These are phyloP conservation scores for Pimephales promelas DNA, from an alignment of 2,113 vertebrate genomes.

Conservation along the genomic window DNA sequence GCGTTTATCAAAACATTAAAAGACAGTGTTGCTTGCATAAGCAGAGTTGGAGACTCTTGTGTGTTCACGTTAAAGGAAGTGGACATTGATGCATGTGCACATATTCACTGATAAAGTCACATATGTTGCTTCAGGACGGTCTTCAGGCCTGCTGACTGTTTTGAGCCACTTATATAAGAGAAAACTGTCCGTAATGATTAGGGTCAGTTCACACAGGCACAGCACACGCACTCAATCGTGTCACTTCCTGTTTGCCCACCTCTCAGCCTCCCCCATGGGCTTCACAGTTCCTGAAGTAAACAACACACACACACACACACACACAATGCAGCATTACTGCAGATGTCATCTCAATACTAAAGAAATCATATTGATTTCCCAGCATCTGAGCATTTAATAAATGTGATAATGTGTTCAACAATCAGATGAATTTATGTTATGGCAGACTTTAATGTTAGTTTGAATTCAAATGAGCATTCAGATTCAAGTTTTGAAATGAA, in stretches of 20 bases:
- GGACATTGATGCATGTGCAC: slow-evolving; percentile 15
- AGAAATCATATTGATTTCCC: neutral
- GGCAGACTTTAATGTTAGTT: neutral
- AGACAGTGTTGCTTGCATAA: neutral
- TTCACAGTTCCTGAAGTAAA: slow-evolving; percentile 33
- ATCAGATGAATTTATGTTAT: neutral
- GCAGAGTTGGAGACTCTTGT: neutral
- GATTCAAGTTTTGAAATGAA: neutral
- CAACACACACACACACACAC: slow-evolving; percentile 11
- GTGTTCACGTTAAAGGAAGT: no score
- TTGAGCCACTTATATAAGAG: slow-evolving; percentile 48
- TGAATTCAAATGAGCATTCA: neutral
- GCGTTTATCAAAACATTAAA: slow-evolving; percentile 3
- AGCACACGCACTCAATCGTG: slow-evolving; percentile 30
- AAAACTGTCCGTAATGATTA: slow-evolving; percentile 53
- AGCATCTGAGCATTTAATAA: neutral
- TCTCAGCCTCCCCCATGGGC: slow-evolving; percentile 19
- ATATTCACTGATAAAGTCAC: neutral
- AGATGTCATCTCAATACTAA: neutral
- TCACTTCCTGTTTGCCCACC: slow-evolving; percentile 48
- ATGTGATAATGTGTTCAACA: neutral
- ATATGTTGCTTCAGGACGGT: slow-evolving; percentile 39
- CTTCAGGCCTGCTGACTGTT: slow-evolving; percentile 43
- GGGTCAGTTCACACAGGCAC: slow-evolving; percentile 31
- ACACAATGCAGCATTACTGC: neutral